Conservation (phyloP, 2,113 vertebrate genomes). For the Ahaetulla prasina region DNA sequence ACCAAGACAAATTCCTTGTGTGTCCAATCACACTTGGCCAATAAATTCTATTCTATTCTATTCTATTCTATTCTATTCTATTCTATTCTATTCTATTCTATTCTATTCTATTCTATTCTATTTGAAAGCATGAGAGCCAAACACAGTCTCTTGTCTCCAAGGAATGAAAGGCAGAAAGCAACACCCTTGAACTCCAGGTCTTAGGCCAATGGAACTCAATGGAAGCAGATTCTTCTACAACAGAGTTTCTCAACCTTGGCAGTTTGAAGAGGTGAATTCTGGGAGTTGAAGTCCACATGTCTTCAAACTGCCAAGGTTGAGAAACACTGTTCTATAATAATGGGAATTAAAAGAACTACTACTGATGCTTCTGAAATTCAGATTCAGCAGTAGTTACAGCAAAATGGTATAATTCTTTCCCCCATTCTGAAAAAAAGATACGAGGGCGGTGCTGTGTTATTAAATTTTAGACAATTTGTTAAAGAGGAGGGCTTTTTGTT, state of each 20-base stretch:
- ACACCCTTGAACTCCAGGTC: not conserved
- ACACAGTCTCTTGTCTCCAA: not conserved
- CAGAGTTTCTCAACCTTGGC: too few species aligned
- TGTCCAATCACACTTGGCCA: too few species aligned
- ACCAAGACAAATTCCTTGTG: too few species aligned
- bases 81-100: too few species aligned
- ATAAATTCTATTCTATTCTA: too few species aligned
- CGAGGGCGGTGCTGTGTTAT: not conserved
- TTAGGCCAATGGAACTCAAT: constrained; percentile 1
- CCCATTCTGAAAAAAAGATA: not conserved
- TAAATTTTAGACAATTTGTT: not conserved
- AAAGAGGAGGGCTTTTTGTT: not conserved
- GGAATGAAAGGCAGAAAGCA: not conserved
- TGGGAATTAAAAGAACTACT: constrained; percentile 1
- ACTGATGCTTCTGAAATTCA: not conserved
- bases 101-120: too few species aligned
- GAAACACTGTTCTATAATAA: not conserved
- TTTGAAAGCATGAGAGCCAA: constrained; percentile 12
- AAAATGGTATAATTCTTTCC: not conserved
- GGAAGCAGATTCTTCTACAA: not conserved
- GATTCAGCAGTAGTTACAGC: not conserved
- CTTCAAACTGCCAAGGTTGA: too few species aligned
- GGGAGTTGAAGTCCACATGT: too few species aligned
- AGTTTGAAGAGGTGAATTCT: too few species aligned
- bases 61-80: too few species aligned